Evolutionary conservation across 2,113 vertebrate genomes (phyloP), one percentile per base, ranked within the genome.

Genomic region (Semicossyphus pulcher): DNA sequence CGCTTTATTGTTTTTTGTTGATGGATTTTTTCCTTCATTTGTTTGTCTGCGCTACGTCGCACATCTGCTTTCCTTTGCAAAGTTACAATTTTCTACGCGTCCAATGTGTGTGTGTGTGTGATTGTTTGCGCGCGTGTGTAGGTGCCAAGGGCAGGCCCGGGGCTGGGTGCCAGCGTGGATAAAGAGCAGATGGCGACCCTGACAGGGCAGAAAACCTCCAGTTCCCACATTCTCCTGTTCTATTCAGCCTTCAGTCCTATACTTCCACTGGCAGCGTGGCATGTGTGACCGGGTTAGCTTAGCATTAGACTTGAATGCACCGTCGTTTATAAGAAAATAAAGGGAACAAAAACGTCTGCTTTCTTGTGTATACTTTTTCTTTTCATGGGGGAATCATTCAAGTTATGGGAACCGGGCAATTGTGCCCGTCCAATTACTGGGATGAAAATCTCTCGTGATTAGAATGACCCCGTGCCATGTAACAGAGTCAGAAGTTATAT

Each of bases 171-270:
- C 89, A 92, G 68, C 63, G 5, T 78, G 87, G 87, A 88, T 91
- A 87, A 83, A 89, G 89, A 90, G 88, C 90, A 92, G 90, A 92
- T 91, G 90, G 90, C 75, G 78, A 73, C 83, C 86, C 87, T 83
- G 86, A 88, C 85, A 59, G 65, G 71, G 81, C 72, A 82, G 67
- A 87, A 86, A 83, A 88, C 85, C 76, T 85, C 75, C 67, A 57
- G 71, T 85, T 90, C 88, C 86, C 85, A 88, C 85, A 86, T 86
- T 87, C 80, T 76, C 78, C 72, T 42, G 49, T 65, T 84, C 79
- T 61, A 84, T 89, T 89, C 86, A 87, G 65, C 67, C 63, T 51
- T 81, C 88, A 78, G 68, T 84, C 71, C 64, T 62, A 76, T 72
- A 71, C 78, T 63, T 76, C 66, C 71, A 74, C 61, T 82, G 65